Percentiles rank a stretch among this genome's conserved stretches.
phyloP scores from a whole-genome alignment of 2,888 invertebrate genomes.

The Protula sp. region DNA sequence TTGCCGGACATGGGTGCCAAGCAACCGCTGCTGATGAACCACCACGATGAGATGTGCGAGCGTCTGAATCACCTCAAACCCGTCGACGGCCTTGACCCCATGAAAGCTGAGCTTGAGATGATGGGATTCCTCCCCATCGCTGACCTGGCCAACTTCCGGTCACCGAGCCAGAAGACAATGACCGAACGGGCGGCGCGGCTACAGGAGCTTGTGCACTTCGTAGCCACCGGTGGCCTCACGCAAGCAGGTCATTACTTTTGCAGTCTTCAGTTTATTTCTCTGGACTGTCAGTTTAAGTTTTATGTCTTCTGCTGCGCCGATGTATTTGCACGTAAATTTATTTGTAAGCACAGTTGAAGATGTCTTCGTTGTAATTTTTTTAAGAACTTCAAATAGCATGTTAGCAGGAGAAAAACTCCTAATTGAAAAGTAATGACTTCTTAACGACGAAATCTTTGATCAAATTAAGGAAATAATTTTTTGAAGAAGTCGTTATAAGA shows the following conservation, averaged over 20 bases:
- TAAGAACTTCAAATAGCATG: too few species aligned
- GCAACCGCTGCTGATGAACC: slow-evolving; percentile 40
- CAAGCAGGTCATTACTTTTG: slow-evolving; percentile 33
- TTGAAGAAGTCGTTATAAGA: too few species aligned
- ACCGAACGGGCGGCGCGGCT: slow-evolving; percentile 43
- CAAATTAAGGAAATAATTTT: too few species aligned
- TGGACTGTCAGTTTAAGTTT: neutral
- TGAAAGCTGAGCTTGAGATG: slow-evolving; percentile 40
- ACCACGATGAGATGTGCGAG: slow-evolving; percentile 38
- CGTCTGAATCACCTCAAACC: slow-evolving; percentile 40
- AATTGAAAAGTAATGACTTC: too few species aligned
- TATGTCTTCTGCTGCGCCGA: neutral
- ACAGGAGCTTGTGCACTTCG: slow-evolving; percentile 50
- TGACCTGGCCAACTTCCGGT: slow-evolving; percentile 22
- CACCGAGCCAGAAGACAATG: slow-evolving; percentile 28
- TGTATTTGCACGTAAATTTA: too few species aligned
- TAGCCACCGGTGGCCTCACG: slow-evolving; percentile 38
- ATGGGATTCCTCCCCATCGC: slow-evolving; percentile 29
- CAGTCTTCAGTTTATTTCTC: neutral
- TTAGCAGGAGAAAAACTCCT: too few species aligned
- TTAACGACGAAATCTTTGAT: too few species aligned
- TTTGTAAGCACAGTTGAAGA: too few species aligned
- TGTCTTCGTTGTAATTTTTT: too few species aligned
- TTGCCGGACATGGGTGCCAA: too few species aligned
- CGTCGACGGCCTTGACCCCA: slow-evolving; percentile 38